Evolutionary conservation across 2,888 invertebrate species (phyloP).

Genomic region (Trachelus stipa): DNA sequence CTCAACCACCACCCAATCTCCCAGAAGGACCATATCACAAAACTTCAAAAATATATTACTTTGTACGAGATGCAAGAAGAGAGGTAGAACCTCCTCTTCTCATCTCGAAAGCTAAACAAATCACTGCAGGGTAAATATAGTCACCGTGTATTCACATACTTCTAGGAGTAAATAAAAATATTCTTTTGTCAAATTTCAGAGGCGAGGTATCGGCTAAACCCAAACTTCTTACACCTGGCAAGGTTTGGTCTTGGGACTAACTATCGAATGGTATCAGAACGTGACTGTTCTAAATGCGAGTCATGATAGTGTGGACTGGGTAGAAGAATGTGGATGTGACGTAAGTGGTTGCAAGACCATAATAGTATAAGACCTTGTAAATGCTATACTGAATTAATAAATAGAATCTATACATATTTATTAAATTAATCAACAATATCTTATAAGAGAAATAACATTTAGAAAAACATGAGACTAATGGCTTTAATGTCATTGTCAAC

Average conservation of each 20-base stretch:
- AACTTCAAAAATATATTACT: slow-evolving; percentile 87
- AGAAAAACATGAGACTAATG: not conserved
- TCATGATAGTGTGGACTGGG: not conserved
- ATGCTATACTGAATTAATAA: not conserved
- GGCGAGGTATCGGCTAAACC: slow-evolving; percentile 41
- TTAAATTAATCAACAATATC: not conserved
- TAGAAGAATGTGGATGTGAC: not conserved
- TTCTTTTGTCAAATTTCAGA: slow-evolving; percentile 34
- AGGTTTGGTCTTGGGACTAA: slow-evolving; percentile 71
- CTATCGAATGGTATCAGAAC: slow-evolving; percentile 34
- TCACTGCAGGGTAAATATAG: slow-evolving; percentile 67
- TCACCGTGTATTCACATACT: not conserved
- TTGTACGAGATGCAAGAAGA: slow-evolving; percentile 83
- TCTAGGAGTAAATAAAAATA: not conserved
- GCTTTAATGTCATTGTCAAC: slow-evolving; percentile 24
- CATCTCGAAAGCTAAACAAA: slow-evolving; percentile 66
- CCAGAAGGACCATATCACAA: slow-evolving; percentile 87
- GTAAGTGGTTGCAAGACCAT: not conserved
- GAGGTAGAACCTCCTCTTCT: slow-evolving; percentile 78
- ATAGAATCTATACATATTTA: not conserved
- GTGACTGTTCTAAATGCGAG: not conserved
- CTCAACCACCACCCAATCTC: slow-evolving; percentile 83
- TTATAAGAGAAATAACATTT: not conserved
- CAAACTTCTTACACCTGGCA: slow-evolving; percentile 72
- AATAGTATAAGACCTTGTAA: not conserved